Evolutionary conservation across 2,797 vertebrate species (phyloP).

Genomic region (Chaunax sp.): DNA sequence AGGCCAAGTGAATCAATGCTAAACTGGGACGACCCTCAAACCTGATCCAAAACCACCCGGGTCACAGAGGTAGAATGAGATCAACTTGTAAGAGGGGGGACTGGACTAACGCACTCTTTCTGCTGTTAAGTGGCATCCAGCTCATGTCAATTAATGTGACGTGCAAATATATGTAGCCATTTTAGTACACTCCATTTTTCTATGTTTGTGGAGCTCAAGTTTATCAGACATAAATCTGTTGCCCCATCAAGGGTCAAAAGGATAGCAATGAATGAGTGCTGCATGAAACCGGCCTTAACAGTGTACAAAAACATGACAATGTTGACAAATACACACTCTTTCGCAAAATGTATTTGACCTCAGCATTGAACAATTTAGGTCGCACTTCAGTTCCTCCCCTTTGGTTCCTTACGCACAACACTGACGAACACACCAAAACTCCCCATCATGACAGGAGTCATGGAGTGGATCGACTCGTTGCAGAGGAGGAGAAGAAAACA

Average conservation of each 20-base stretch:
- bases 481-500: conserved; percentile 55
- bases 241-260: conserved; percentile 6
- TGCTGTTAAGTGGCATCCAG: conserved; percentile 29
- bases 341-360: conserved; percentile 38
- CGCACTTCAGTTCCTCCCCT: conserved; percentile 18
- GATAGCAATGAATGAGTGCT: background rate
- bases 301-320: conserved; percentile 25
- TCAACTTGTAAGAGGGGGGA: conserved; percentile 39
- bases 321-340: conserved; percentile 22
- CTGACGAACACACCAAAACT: conserved; percentile 25
- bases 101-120: conserved; percentile 24
- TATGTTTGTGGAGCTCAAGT: conserved; percentile 9
- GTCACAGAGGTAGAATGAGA: conserved; percentile 60
- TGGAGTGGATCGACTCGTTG: conserved; percentile 54
- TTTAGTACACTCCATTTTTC: conserved; percentile 17
- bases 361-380: conserved; percentile 9
- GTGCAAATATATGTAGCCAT: conserved; percentile 14
- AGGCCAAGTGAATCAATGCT: conserved; percentile 59
- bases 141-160: conserved; percentile 30
- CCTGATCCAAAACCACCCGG: conserved; percentile 56
- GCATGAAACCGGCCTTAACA: background rate
- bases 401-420: conserved; percentile 44
- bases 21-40: conserved; percentile 28
- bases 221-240: conserved; percentile 41
- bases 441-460: conserved; percentile 45